phyloP scores from a whole-genome alignment of 2,888 invertebrate genomes.

The Pelosia muscerda region DNA sequence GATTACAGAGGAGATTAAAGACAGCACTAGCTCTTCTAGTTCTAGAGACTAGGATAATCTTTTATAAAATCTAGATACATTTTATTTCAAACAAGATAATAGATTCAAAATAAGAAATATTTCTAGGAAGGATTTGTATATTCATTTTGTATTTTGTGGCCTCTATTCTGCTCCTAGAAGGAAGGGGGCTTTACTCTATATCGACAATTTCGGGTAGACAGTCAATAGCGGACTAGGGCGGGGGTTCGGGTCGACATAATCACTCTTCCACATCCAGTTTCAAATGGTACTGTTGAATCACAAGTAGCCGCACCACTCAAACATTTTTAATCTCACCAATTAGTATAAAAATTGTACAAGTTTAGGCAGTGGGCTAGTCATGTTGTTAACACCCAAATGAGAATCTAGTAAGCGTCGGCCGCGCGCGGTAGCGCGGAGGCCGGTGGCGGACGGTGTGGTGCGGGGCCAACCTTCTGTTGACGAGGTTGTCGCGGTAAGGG shows the following conservation, averaged over 20 bases:
- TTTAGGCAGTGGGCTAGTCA: constrained; percentile 69
- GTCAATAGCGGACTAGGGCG: constrained; percentile 55
- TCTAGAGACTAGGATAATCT: constrained; percentile 64
- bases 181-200: constrained; percentile 30
- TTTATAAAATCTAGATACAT: constrained; percentile 38
- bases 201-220: constrained; percentile 34
- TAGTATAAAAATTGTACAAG: constrained; percentile 41
- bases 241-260: constrained; percentile 60
- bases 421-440: constrained; percentile 33
- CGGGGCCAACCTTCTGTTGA: constrained; percentile 97
- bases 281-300: constrained; percentile 75
- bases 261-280: constrained; percentile 86
- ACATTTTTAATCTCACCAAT: constrained; percentile 60
- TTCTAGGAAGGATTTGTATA: constrained; percentile 47
- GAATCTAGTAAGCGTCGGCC: constrained; percentile 74
- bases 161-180: constrained; percentile 41
- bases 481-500: constrained; percentile 99
- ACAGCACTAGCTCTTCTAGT: constrained; percentile 70
- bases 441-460: constrained; percentile 57
- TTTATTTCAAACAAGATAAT: constrained; percentile 38
- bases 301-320: constrained; percentile 77
- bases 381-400: constrained; percentile 81
- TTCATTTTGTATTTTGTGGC: constrained; percentile 53
- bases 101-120: constrained; percentile 34
- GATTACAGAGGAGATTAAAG: constrained; percentile 73